Evolutionary conservation across 92 coral and sea anemone genomes (phyloP), one percentile per base, ranked within the genome.

Genomic region (Isaurus tuberculatus): DNA sequence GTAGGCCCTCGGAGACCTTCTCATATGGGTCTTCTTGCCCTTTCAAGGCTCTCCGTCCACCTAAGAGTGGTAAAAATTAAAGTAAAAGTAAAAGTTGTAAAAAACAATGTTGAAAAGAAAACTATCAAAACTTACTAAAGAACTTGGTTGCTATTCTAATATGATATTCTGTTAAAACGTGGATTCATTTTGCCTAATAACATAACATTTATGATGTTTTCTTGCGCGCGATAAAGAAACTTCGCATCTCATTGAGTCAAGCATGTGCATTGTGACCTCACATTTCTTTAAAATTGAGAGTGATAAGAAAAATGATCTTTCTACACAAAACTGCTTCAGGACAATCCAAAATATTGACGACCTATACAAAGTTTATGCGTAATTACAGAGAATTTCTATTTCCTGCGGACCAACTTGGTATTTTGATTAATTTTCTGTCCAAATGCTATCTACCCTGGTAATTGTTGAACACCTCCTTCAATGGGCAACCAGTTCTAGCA

Each of bases 391-490:
- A 55, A 22, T 55, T 4, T 20, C 63, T 17, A 5, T 15, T 51
- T 51, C 22, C 58, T 51, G 19, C 14, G 19, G 22, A 51, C 22
- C 19, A 51, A 51, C 16, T 16, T 51, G 19, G 16, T 0, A 51
- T 3, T 19, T 51, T 55, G 23, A 10, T 55, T 55, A 19, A 55
- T 55, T 1, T 19, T 55, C 8, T 66, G 36, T 17, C 58, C 43
- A 17, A 42, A 72, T 72, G 79, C 30, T 72, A n/a, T 72, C 79
- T 28, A 40, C 77, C 8, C 77, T 71, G 34, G 77, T 71, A 33
- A 71, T 40, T 42, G 51, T 71, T 16, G n/a, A 71, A 2, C 58
- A 42, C 5, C 6, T 71, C 2, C 29, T 71, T 71, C 57, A 71
- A 17, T 20, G 77, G 77, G 77, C 28, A 58, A 20, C 77, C 29